phyloP scores from a whole-genome alignment of 2,797 vertebrate genomes.

The Tokudaia muenninki region DNA sequence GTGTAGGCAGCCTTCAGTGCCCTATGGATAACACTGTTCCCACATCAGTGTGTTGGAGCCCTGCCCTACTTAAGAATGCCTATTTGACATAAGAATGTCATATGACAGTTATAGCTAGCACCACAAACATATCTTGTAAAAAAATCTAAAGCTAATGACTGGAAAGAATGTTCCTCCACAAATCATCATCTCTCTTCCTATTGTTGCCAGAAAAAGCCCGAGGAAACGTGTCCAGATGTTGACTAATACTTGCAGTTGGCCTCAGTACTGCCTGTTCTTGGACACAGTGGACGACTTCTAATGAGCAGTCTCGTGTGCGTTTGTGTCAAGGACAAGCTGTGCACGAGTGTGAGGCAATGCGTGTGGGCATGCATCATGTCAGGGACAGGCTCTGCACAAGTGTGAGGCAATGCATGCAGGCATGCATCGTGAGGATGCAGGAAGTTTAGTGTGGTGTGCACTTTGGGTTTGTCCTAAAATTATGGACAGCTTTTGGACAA shows the following conservation, averaged over 20 bases:
- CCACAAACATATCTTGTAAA: constrained; percentile 8
- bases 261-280: not conserved
- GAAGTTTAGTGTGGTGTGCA: not conserved
- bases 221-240: constrained; percentile 51
- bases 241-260: constrained; percentile 9
- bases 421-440: not conserved
- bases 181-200: constrained; percentile 13
- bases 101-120: constrained; percentile 2
- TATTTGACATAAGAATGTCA: not conserved
- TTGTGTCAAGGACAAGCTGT: not conserved
- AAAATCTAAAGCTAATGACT: constrained; percentile 37
- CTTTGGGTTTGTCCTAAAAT: constrained; percentile 57
- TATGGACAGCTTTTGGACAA: constrained; percentile 49
- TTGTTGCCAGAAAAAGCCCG: constrained; percentile 39
- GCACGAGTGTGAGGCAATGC: not conserved
- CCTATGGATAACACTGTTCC: not conserved
- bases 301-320: not conserved
- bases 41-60: not conserved
- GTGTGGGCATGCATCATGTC: not conserved
- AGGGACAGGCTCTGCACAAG: not conserved
- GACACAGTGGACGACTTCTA: not conserved
- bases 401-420: not conserved
- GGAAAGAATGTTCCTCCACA: constrained; percentile 49
- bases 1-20: not conserved
- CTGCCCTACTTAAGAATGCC: constrained; percentile 20